These are phyloP conservation scores for Eupithecia tripunctaria DNA, from an alignment of 2,888 invertebrate species.

Conservation along the genomic window DNA sequence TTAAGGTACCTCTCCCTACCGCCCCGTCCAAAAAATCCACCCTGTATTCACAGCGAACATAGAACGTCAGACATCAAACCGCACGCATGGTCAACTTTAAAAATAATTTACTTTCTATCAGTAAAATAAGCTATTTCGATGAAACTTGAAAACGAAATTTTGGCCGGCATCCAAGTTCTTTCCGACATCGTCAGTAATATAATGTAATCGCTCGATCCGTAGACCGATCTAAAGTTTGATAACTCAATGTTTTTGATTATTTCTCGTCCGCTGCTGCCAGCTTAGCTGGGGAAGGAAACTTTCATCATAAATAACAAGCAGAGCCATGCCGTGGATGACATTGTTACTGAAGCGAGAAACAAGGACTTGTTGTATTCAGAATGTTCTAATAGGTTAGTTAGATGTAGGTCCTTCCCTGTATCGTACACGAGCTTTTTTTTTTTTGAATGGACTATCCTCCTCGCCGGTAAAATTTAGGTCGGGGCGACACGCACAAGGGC, in stretches of 20 bases:
- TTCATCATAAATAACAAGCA: slow-evolving; percentile 29
- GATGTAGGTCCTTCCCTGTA: neutral
- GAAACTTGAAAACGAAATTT: slow-evolving; percentile 34
- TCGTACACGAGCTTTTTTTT: too few species aligned
- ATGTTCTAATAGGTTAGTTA: neutral
- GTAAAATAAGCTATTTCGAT: slow-evolving; percentile 27
- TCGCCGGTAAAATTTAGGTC: too few species aligned
- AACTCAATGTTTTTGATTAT: slow-evolving; percentile 35
- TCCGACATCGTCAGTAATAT: slow-evolving; percentile 15
- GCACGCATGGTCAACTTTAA: slow-evolving; percentile 19
- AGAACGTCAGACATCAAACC: neutral
- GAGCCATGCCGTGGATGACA: slow-evolving; percentile 2
- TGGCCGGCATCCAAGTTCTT: slow-evolving; percentile 32
- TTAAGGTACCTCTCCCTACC: too few species aligned
- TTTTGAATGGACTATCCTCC: too few species aligned
- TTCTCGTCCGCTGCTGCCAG: slow-evolving; percentile 25
- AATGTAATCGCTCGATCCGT: slow-evolving; percentile 23
- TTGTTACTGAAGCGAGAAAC: slow-evolving; percentile 10
- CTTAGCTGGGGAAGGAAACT: slow-evolving; percentile 18
- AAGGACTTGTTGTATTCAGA: neutral
- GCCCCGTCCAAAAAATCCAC: too few species aligned
- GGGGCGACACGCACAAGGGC: too few species aligned
- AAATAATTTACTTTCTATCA: slow-evolving; percentile 30
- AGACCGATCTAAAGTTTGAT: slow-evolving; percentile 31
- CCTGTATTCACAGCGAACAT: neutral